Evolutionary conservation across 2,113 vertebrate genomes (phyloP), one percentile per base, ranked within the genome.

Genomic region (Syrrhaptes paradoxus): DNA sequence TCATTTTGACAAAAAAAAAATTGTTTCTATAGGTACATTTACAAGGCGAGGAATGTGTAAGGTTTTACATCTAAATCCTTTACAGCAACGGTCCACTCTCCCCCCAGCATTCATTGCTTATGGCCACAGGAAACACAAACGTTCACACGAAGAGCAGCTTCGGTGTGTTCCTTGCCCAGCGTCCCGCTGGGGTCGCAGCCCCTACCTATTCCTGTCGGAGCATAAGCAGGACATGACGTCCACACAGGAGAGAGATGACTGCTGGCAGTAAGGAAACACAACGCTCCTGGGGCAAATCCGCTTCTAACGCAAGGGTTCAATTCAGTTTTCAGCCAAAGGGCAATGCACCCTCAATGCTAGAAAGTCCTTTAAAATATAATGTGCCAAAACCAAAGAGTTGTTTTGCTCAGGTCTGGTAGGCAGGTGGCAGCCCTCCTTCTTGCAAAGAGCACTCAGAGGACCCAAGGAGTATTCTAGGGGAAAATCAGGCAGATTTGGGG

Each of bases 61-160:
- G 57, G 43, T 25, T 81, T 90, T 89, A 24, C 93, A 90, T 77
- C 59, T 45, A 85, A 90, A 93, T 54, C 67, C 82, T n/a, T 84
- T 22, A 25, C 9, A 71, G 58, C 76, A 72, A 58, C 21, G 5
- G 29, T 22, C 16, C 41, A 1, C 28, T 63, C 71, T 57, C 28
- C 31, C n/a, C 36, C 18, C 54, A 73, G 62, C 36, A 31, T 14
- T 54, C 36, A n/a, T 14, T 51, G 14, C 32, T 58, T 74, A 26
- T 19, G 48, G 38, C 36, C 4, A 4, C 55, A 66, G 74, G 46
- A 85, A 91, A 76, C 22, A 82, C 58, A 68, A 25, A 79, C 4
- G 4, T 66, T 62, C 28, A 73, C 54, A 67, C 31, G 17, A 75
- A 61, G 66, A 76, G 43, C 59, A 86, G 85, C 29, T 73, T 75